Percentiles rank a stretch among this genome's conserved stretches.
Evolutionary conservation across 2,888 invertebrate species (phyloP).

Genomic region (Zaprionus obscuricornis): DNA sequence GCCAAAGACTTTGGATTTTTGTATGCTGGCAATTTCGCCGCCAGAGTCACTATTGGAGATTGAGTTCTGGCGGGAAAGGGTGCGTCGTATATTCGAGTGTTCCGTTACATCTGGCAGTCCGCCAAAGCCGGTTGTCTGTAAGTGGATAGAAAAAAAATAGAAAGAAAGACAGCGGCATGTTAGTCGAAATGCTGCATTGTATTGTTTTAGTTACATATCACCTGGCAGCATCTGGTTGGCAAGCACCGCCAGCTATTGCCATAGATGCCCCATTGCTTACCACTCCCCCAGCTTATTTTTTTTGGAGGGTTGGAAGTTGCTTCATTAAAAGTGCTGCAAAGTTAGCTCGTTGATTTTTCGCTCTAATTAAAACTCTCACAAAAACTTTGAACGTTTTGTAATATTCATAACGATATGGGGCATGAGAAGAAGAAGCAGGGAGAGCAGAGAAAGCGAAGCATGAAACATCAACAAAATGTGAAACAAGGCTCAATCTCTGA

Average conservation of each 20-base stretch:
- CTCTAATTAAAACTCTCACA: constrained; percentile 71
- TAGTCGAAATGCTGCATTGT: constrained; percentile 11
- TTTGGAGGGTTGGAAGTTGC: constrained; percentile 46
- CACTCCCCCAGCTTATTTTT: background rate
- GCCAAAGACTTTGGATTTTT: constrained; percentile 81
- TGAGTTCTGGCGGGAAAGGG: constrained; percentile 83
- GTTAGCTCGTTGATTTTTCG: constrained; percentile 69
- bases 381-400: constrained; percentile 54
- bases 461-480: constrained; percentile 69
- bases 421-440: no score
- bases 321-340: constrained; percentile 72
- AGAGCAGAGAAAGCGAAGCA: no score
- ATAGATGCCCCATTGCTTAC: background rate
- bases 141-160: constrained; percentile 27
- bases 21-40: constrained; percentile 82
- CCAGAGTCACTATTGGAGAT: constrained; percentile 83
- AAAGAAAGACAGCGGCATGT: constrained; percentile 2
- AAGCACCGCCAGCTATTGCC: background rate
- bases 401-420: constrained; percentile 74
- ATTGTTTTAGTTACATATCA: constrained; percentile 26
- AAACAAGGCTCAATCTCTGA: constrained; percentile 42
- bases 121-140: constrained; percentile 83
- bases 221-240: constrained; percentile 33
- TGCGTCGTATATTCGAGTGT: constrained; percentile 83
- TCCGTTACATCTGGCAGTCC: constrained; percentile 83